Evolutionary conservation across 1,140 invertebrate genomes (phyloP), one percentile per base, ranked within the genome.

Genomic region (Dufourea novaeangliae): DNA sequence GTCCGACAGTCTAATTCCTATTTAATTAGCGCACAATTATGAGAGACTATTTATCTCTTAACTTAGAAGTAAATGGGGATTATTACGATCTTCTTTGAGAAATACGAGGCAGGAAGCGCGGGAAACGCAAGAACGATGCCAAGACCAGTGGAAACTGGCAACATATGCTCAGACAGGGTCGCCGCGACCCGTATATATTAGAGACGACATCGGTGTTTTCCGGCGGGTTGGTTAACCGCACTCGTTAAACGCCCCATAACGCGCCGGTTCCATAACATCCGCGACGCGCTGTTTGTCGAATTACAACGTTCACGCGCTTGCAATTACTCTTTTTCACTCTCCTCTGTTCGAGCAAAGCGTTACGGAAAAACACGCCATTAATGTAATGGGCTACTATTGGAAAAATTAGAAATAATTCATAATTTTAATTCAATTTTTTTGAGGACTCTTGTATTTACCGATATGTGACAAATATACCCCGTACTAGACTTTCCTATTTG

Each of bases 231-330:
- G 91, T 92, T 90, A 92, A 92, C 91, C 91, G 87, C 91, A 89
- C 91, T 92, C 91, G 90, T 92, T 92, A 92, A 92, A 91, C 90
- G 91, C 80, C 87, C 90, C 90, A 89, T 91, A 92, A 91, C 89
- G 89, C 88, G 88, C 88, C 89, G 62, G 62, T 59, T 57, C 74
- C 61, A 61, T 79, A 79, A 90, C 83, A 85, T 85, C 20, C 83
- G 81, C 79, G 76, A 78, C 83, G 74, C 82, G 83, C 73, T 81
- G 54, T 70, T 72, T 41, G 69, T 73, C 61, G 59, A 78, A 64
- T 78, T 66, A 29, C 32, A 54, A 63, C 57, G 20, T 64, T 44
- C 29, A 22, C 59, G 17, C 20, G 17, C 29, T 12, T 6, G 25
- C 14, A 20, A 14, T 63, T 34, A 39, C 10, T 12, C 2, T 59